Percentiles rank a stretch among this genome's conserved stretches.
These are phyloP conservation scores for Psephotus haematonotus DNA, from an alignment of 2,113 vertebrate genomes.

Conservation along the genomic window DNA sequence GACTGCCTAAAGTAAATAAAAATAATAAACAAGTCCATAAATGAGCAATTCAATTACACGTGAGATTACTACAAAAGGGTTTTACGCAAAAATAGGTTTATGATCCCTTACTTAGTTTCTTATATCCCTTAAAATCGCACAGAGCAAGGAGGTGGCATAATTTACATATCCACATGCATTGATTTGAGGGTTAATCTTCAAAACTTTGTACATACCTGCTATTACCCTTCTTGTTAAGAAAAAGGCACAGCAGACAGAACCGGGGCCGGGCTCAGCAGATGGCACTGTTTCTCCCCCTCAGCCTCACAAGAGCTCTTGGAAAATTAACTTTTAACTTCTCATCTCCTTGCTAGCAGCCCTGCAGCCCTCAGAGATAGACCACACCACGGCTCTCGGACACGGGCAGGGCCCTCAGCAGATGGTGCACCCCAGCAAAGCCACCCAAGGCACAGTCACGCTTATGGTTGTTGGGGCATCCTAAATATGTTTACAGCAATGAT, in stretches of 20 bases:
- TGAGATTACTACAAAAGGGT: rapidly evolving
- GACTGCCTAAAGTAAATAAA: neutral
- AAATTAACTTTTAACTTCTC: neutral
- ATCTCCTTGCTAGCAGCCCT: neutral
- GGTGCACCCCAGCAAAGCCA: neutral
- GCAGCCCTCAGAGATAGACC: neutral
- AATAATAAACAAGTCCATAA: neutral
- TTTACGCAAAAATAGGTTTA: neutral
- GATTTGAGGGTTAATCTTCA: too few species aligned
- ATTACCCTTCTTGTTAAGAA: rapidly evolving
- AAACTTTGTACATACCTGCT: rapidly evolving
- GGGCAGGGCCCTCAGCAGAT: rapidly evolving
- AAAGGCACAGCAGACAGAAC: neutral
- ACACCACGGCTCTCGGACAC: rapidly evolving
- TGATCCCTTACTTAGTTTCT: neutral
- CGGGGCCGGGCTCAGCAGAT: neutral
- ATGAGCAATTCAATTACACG: rapidly evolving
- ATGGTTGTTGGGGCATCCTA: neutral
- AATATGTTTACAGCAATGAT: neutral
- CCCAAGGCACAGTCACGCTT: rapidly evolving
- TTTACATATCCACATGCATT: rapidly evolving
- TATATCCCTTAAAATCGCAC: neutral
- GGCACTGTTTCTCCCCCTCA: neutral
- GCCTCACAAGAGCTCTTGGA: neutral
- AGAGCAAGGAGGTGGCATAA: neutral